Percentiles rank a stretch among this genome's conserved stretches.
Evolutionary conservation across 2,113 vertebrate species (phyloP).

Genomic region (Smithornis capensis): DNA sequence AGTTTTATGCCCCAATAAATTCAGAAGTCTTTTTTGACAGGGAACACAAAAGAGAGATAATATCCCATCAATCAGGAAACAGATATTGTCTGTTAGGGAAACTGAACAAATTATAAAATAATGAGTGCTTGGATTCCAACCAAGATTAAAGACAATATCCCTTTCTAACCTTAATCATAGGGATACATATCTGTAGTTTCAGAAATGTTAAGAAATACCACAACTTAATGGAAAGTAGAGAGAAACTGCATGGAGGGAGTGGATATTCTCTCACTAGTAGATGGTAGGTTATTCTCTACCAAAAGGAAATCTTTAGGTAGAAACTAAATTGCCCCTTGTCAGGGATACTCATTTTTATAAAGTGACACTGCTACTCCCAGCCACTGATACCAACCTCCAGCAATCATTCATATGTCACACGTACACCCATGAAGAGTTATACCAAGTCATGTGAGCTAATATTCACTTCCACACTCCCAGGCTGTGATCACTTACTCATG

Average conservation of each 20-base stretch:
- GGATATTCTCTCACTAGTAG: background rate
- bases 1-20: background rate
- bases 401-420: slow-evolving; percentile 38
- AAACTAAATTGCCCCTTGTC: slow-evolving; percentile 19
- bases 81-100: background rate
- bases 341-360: slow-evolving; percentile 46
- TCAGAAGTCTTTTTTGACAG: background rate
- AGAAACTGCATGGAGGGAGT: background rate
- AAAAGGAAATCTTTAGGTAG: slow-evolving; percentile 42
- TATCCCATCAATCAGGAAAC: slow-evolving; percentile 10
- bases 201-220: slow-evolving; percentile 17
- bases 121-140: slow-evolving; percentile 21
- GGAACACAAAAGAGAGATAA: background rate
- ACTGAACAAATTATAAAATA: slow-evolving; percentile 5
- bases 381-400: background rate
- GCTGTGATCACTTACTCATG: slow-evolving; percentile 53
- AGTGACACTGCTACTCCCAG: slow-evolving; percentile 50
- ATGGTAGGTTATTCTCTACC: slow-evolving; percentile 4
- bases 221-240: background rate
- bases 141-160: slow-evolving; percentile 22
- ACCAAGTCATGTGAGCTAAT: slow-evolving; percentile 9
- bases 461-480: slow-evolving; percentile 11
- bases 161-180: background rate
- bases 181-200: background rate
- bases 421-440: background rate